Evolutionary conservation across 2,797 vertebrate species (phyloP), one percentile per base, ranked within the genome.

Genomic region (Masticophis lateralis): DNA sequence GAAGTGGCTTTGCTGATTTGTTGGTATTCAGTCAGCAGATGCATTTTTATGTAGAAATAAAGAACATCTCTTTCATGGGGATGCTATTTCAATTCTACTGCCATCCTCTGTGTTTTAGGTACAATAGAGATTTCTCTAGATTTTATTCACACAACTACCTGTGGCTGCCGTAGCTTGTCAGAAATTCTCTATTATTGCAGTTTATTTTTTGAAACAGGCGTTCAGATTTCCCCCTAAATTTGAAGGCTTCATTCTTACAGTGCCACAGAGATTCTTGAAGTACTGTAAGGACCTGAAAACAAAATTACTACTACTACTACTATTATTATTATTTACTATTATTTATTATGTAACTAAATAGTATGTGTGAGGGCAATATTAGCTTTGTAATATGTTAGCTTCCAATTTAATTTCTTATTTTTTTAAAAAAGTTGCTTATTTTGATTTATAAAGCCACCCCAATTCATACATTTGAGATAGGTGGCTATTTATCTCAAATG

Each of bases 1-100:
- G 92, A 32, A 32, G 95, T 92, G 93, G 0, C 59, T 87, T 60
- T 91, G 59, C 63, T 94, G 32, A 53, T 87, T 91, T 63, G 56
- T 74, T 95, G 53, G 47, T 87, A 8, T 37, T 86, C 43, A 57
- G 47, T 69, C 63, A 60, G 47, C 94, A 86, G 69, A 90, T 91
- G 90, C 51, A 60, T 90, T 25, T 16, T 0, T 95, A 25, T 92
- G 90, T 92, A 66, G 56, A 91, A 88, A 27, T 22, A 22, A 91
- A 53, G 63, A 61, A 32, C 56, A 47, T 14, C 74, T 11, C 0
- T 37, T 56, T 55, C 0, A 0, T 28, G 61, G 27, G 7, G 22
- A 14, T 5, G 51, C 87, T n/a, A 69, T 43, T 94, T 53, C 22
- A 86, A 90, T 12, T 13, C 43, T 37, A 74, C 27, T 66, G 63